Evolutionary conservation across 1,140 invertebrate genomes (phyloP).

Genomic region (Helicorthomorpha holstii): DNA sequence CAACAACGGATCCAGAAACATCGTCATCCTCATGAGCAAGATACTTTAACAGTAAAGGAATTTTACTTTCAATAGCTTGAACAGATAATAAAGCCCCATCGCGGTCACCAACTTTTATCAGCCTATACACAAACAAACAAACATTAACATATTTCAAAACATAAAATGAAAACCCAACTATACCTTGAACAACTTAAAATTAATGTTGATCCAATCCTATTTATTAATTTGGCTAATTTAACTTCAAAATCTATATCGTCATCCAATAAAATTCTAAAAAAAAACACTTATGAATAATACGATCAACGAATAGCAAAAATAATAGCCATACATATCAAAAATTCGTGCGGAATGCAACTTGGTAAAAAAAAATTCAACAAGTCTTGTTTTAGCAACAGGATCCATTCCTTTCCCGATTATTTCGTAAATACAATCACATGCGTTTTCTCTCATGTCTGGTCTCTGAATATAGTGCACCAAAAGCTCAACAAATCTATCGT

Average conservation of each 20-base stretch:
- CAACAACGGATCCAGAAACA: conserved; percentile 33
- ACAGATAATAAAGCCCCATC: conserved; percentile 21
- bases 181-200: conserved; percentile 29
- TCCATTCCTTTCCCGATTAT: conserved; percentile 42
- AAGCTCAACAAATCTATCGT: conserved; percentile 35
- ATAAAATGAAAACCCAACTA: conserved; percentile 1
- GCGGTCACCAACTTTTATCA: conserved; percentile 22
- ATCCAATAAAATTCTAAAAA: conserved; percentile 15
- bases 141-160: conserved; percentile 8
- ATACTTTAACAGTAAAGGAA: conserved; percentile 32
- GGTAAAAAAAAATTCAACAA: conserved; percentile 35
- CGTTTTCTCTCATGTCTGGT: conserved; percentile 27
- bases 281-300: conserved; percentile 13
- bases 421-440: conserved; percentile 37
- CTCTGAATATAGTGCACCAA: conserved; percentile 29
- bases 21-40: conserved; percentile 37
- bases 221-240: conserved; percentile 34
- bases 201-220: conserved; percentile 32
- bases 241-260: conserved; percentile 34
- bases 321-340: conserved; percentile 15
- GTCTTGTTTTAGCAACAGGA: conserved; percentile 32
- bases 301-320: conserved; percentile 4
- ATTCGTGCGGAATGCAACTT: conserved; percentile 29
- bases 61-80: conserved; percentile 30
- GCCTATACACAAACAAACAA: conserved; percentile 17